Evolutionary conservation across 2,888 invertebrate genomes (phyloP), one percentile per base, ranked within the genome.

Genomic region (Cremastobaeus sp.): DNA sequence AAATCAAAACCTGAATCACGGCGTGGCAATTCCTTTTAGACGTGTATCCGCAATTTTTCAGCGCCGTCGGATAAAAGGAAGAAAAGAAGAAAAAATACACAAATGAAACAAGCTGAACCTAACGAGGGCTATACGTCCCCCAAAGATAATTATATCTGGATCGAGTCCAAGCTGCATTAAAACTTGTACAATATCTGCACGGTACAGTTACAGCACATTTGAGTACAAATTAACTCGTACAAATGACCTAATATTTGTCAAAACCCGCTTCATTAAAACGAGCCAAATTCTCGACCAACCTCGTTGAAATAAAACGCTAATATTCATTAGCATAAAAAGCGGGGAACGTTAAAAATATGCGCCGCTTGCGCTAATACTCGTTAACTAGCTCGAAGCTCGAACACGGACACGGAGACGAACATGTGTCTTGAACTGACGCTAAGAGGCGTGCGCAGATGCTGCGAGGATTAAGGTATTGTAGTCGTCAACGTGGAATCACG

Each of bases 121-220:
- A 57, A 57, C 43, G 30, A 43, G 34, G 43, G 57, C 21, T 43
- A 28, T 21, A 57, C 43, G 43, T 34, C 43, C 43, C 57, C 47
- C n/a, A 21, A 57, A 57, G 32, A 34, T 57, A 57, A 57, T 57
- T 57, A 57, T 43, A 43, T 57, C 43, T 57, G 57, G 43, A 57
- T n/a, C 57, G 28, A 55, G 41, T 55, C 41, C 55, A 55, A 55
- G 41, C 55, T 41, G 32, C 32, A 55, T 55, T 41, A 55, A 55
- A 55, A 41, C 39, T 55, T 30, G 15, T 39, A 54, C 39, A 39
- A 39, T 54, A 54, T 39, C 54, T 17, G 12, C 20, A 55, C 43
- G 54, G 41, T 35, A 54, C 28, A 50, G 50, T 50, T 35, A 50
- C 17, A 35, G 20, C 30, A 35, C 14, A 35, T 50, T 21, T 50